Evolutionary conservation across 2,797 vertebrate genomes (phyloP).

Genomic region (Smutsia temminckii): DNA sequence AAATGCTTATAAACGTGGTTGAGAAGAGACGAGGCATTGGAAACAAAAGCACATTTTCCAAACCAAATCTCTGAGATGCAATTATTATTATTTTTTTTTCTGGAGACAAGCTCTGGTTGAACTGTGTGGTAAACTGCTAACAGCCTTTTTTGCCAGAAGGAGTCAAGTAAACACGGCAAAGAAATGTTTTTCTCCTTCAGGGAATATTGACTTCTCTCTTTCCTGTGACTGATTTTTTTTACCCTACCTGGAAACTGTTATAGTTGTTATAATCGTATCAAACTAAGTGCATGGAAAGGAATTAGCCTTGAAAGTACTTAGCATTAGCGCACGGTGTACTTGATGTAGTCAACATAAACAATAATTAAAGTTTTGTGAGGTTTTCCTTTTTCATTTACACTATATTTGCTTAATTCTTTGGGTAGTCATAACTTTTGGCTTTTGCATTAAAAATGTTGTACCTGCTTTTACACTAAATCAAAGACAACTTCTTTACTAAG

Average conservation of each 20-base stretch:
- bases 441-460: constrained; percentile 14
- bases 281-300: constrained; percentile 43
- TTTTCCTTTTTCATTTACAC: not conserved
- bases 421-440: not conserved
- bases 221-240: not conserved
- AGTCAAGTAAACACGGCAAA: constrained; percentile 63
- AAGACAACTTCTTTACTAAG: not conserved
- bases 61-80: constrained; percentile 67
- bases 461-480: constrained; percentile 27
- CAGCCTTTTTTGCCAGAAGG: constrained; percentile 56
- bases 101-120: constrained; percentile 63
- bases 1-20: constrained; percentile 55
- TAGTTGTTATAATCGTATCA: constrained; percentile 58
- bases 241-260: constrained; percentile 48
- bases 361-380: not conserved
- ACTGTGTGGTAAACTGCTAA: constrained; percentile 59
- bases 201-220: constrained; percentile 68
- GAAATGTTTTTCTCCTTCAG: constrained; percentile 69
- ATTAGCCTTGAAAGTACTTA: constrained; percentile 33
- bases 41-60: constrained; percentile 73
- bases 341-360: not conserved
- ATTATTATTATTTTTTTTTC: constrained; percentile 47
- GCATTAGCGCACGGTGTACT: not conserved
- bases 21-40: constrained; percentile 61
- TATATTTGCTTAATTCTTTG: constrained; percentile 30